Evolutionary conservation across 1,140 invertebrate genomes (phyloP).

Genomic region (Drosophila parvula): DNA sequence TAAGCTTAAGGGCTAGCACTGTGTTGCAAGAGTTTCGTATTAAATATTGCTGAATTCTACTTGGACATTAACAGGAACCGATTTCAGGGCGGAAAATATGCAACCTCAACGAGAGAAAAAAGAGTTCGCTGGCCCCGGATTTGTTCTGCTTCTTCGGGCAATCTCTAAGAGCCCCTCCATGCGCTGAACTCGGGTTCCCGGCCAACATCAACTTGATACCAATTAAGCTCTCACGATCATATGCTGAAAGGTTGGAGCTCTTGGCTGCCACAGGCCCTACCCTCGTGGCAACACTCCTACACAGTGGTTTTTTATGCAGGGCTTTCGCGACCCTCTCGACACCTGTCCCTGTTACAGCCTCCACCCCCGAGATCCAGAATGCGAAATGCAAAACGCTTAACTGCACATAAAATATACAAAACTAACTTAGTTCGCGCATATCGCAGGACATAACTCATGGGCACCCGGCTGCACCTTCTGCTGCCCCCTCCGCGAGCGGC

Average conservation of each 20-base stretch:
- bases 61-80: neutral
- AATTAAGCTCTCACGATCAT: slow-evolving; percentile 54
- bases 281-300: neutral
- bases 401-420: slow-evolving; percentile 76
- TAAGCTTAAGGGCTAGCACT: neutral
- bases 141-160: neutral
- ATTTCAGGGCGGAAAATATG: neutral
- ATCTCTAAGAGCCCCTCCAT: neutral
- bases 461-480: slow-evolving; percentile 10
- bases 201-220: slow-evolving; percentile 36
- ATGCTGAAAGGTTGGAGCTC: slow-evolving; percentile 22
- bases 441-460: slow-evolving; percentile 65
- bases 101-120: neutral
- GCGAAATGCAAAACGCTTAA: slow-evolving; percentile 67
- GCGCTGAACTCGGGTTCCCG: neutral
- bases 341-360: slow-evolving; percentile 21
- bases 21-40: neutral
- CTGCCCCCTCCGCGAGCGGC: slow-evolving; percentile 13
- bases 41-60: neutral
- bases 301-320: slow-evolving; percentile 16
- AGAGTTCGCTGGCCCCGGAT: neutral
- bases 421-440: slow-evolving; percentile 72
- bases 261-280: neutral
- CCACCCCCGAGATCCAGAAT: slow-evolving; percentile 14
- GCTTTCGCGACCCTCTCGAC: slow-evolving; percentile 27